Base-by-base conservation (phyloP, 2,113 vertebrate genomes). In the Menidia beryllina region DNA sequence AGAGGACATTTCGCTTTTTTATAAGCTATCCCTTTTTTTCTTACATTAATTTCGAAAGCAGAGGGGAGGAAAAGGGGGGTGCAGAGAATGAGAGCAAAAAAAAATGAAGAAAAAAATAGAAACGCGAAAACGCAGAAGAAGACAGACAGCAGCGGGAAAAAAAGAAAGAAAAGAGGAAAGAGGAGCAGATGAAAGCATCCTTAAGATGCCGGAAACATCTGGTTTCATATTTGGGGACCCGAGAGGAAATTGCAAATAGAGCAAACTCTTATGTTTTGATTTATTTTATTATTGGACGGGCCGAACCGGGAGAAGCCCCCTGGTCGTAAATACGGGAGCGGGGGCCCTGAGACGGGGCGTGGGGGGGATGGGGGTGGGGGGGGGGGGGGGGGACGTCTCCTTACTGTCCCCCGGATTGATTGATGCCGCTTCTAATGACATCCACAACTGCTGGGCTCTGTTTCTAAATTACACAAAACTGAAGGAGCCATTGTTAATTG, bases 251-350 rank as follows among this genome's bases (percentile, higher is more conserved):
- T 98, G 94, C 95, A 93, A 89, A 92, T 95, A 94, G 95, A 95
- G 92, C 94, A 94, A 97, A 96, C 94, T 96, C 94, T 96, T 96
- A 91, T 95, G 95, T 96, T 97, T 97, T 96, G 95, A 95, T 97
- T 97, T 96, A 96, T 95, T 94, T 94, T 94, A 96, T 96, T 95
- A 95, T 96, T 94, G 92, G 93, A 96, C 89, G 91, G 94, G 93
- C 94, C 94, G 93, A 90, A 91, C 92, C n/a, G 93, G 93, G 87
- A 90, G 92, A 45, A 90, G 94, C 95, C 95, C 92, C n/a, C 93
- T 84, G 93, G 94, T 94, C 92, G 92, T 95, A 94, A 95, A 97
- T 94, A 95, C 91, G 92, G 78, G 61, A 93, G 90, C 90, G 84
- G 92, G 94, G 95, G 90, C 89, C 30, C 30, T 87, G 92, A 92